A percentile compares a stretch with the other conserved stretches of the same genome.
phyloP scores from a whole-genome alignment of 1,140 invertebrate genomes.

The Eumaeus atala region DNA sequence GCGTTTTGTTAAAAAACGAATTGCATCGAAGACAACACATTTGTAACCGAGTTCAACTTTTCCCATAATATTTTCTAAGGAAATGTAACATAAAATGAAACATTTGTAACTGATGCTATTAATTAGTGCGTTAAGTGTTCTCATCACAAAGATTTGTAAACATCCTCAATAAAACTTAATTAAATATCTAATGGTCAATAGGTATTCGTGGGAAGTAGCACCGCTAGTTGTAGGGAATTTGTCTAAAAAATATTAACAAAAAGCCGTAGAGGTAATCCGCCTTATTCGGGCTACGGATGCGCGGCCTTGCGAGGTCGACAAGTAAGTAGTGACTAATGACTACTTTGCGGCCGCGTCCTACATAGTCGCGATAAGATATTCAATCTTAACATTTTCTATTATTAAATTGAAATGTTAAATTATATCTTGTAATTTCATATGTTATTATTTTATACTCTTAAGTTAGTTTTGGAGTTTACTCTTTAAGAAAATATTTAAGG shows the following conservation, averaged over 20 bases:
- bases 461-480: no score
- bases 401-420: no score
- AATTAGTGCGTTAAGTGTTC: background rate
- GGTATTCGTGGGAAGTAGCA: slow-evolving; percentile 16
- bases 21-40: no score
- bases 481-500: no score
- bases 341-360: slow-evolving; percentile 19
- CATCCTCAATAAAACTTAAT: slow-evolving; percentile 5
- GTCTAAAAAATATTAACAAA: slow-evolving; percentile 29
- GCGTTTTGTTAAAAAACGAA: no score
- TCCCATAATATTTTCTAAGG: no score
- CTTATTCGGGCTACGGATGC: slow-evolving; percentile 40
- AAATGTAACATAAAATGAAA: no score
- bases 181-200: slow-evolving; percentile 4
- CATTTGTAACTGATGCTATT: background rate
- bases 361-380: slow-evolving; percentile 25
- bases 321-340: background rate
- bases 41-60: no score
- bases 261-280: slow-evolving; percentile 21
- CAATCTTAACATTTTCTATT: no score
- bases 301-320: slow-evolving; percentile 45
- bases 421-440: no score
- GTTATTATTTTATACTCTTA: no score
- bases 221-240: slow-evolving; percentile 31
- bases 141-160: background rate